Evolutionary conservation across 37 sponge, comb jelly and placozoan species (phyloP), one percentile per base, ranked within the genome.

Genomic region (Halichondria panicea): DNA sequence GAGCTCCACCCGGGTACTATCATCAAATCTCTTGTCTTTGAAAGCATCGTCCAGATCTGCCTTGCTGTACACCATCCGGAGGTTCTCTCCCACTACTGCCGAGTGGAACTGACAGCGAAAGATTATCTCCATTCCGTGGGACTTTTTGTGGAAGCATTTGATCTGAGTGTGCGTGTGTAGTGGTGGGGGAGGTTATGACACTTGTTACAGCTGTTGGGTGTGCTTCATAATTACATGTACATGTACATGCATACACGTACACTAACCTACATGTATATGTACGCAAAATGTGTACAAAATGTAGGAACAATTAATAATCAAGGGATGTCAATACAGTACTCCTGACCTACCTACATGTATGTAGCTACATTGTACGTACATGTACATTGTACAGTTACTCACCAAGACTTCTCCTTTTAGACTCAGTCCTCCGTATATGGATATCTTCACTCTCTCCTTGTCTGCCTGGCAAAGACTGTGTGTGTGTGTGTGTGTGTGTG

Each of bases 61-160:
- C 73, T 98, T 98, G 21, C 50, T 45, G 42, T 88, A 88, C 39
- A 97, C 92, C 72, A 97, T 63, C 44, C 88, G 56, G 38, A 66
- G 68, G 58, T 84, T 60, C n/a, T 89, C 88, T 44, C 22, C n/a
- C 62, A 93, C 81, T 3, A 87, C 74, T 34, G 87, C 79, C 30
- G 92, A 78, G 75, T 86, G 98, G 75, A 97, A 97, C 79, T 97
- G 98, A 31, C 76, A 75, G 34, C 98, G 85, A 60, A 97, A 92
- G 32, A 97, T 80, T 43, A 81, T 70, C 24, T 94, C 95, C 36
- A 78, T 74, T 1, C 90, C 90, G 68, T 81, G 83, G 9, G 58
- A 48, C 79, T 72, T 70, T 78, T 94, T 97, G 81, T 97, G 94
- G 77, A 89, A 94, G 33, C 95, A 91, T 62, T 94, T 97, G 41